Evolutionary conservation across 2,888 invertebrate species (phyloP).

Genomic region (Agonum fuliginosum): DNA sequence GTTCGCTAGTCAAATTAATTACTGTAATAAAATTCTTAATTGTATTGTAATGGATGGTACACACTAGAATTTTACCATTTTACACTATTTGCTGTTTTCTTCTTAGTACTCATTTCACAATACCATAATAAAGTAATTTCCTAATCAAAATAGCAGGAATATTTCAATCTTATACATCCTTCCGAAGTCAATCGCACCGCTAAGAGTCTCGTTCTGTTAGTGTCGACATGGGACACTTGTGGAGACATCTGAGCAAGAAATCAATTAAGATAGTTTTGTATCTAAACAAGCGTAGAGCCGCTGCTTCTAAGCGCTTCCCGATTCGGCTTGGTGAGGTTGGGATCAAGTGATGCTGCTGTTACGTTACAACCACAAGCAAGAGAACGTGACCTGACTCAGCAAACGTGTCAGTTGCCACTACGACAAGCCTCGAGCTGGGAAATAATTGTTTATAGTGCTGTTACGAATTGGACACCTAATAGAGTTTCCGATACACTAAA

Average conservation of each 20-base stretch:
- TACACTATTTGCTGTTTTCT: conserved; percentile 1
- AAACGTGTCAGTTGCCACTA: neutral
- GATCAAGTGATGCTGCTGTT: conserved; percentile 10
- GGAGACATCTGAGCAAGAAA: conserved; percentile 43
- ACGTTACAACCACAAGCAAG: neutral
- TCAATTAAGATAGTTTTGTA: conserved; percentile 56
- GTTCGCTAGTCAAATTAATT: too few relatives aligned
- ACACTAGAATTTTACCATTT: too few relatives aligned
- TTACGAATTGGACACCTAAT: conserved; percentile 40
- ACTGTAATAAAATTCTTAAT: conserved; percentile 18
- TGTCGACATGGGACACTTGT: conserved; percentile 34
- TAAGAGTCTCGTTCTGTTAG: conserved; percentile 20
- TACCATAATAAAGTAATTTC: conserved; percentile 37
- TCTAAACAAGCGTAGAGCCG: conserved; percentile 41
- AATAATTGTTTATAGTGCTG: conserved; percentile 39
- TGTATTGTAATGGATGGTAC: neutral
- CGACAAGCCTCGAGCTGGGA: neutral
- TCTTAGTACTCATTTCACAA: neutral
- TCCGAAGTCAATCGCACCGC: conserved; percentile 17
- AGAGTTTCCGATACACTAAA: conserved; percentile 5
- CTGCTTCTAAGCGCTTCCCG: conserved; percentile 24
- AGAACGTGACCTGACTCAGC: conserved; percentile 43
- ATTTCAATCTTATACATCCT: neutral
- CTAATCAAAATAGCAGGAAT: conserved; percentile 30
- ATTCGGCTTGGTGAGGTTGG: conserved; percentile 6